Conservation (phyloP, 2,797 vertebrate species). For the Hozukius guyotensis region DNA sequence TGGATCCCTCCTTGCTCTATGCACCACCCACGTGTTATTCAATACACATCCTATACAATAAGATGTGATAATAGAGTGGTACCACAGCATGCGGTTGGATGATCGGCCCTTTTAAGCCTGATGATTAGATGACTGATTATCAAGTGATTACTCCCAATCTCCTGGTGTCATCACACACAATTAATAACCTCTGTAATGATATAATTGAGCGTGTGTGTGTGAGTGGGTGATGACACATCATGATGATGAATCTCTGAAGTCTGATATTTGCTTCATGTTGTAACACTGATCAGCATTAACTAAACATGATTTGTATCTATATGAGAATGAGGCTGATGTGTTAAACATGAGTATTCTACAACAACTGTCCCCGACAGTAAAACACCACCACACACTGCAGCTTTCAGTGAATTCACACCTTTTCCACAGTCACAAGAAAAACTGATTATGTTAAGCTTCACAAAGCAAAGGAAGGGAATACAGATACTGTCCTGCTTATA, state of each 20-base stretch:
- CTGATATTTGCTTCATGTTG: background rate
- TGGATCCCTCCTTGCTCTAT: background rate
- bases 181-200: constrained; percentile 6
- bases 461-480: background rate
- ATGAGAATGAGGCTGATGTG: background rate
- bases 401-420: background rate
- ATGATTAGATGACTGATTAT: constrained; percentile 39
- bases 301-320: background rate
- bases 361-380: background rate
- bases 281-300: background rate
- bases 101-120: background rate
- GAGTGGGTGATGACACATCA: background rate
- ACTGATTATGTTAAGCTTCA: background rate
- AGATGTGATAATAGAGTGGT: constrained; percentile 6
- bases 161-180: constrained; percentile 8
- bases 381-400: background rate
- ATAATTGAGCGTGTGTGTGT: background rate
- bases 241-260: background rate
- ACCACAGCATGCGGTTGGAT: constrained; percentile 9
- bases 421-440: background rate
- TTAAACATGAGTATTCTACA: background rate
- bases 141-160: constrained; percentile 15
- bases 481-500: background rate
- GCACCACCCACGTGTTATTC: background rate
- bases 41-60: background rate